Percentiles rank a stretch among this genome's conserved stretches.
phyloP scores from a whole-genome alignment of 2,113 vertebrate genomes.

The Arvicanthis niloticus region DNA sequence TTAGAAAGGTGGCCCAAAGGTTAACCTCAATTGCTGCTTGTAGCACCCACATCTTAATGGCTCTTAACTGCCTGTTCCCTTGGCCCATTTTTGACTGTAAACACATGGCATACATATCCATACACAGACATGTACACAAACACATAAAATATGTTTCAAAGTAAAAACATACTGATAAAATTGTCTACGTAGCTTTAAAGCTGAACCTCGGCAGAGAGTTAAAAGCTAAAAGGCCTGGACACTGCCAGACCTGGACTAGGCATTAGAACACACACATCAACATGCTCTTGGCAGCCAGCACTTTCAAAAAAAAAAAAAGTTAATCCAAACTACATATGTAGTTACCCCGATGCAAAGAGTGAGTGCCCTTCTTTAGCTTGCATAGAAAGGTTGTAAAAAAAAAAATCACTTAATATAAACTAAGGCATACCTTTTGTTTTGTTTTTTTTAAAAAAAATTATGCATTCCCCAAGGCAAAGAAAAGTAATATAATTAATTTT shows the following conservation, averaged over 20 bases:
- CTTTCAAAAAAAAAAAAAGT: slow-evolving; percentile 24
- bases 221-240: slow-evolving; percentile 45
- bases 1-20: not conserved
- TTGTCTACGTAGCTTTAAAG: slow-evolving; percentile 25
- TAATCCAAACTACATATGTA: slow-evolving; percentile 57
- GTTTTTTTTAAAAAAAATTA: slow-evolving; percentile 44
- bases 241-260: not conserved
- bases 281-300: not conserved
- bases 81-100: not conserved
- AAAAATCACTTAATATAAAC: slow-evolving; percentile 72
- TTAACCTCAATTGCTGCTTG: not conserved
- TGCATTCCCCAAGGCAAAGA: slow-evolving; percentile 55
- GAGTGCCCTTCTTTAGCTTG: slow-evolving; percentile 33
- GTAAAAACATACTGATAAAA: not conserved
- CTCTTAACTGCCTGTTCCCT: not conserved
- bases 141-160: not conserved
- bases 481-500: slow-evolving; percentile 77
- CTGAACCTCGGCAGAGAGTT: slow-evolving; percentile 4
- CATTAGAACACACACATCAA: slow-evolving; percentile 26
- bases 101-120: not conserved
- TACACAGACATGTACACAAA: not conserved
- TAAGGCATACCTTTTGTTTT: slow-evolving; percentile 60
- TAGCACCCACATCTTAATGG: not conserved
- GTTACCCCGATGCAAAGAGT: slow-evolving; percentile 68
- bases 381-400: slow-evolving; percentile 66